Percentiles rank a stretch among this genome's conserved stretches.
phyloP scores from a whole-genome alignment of 2,888 invertebrate genomes.

The Eupithecia tripunctaria region DNA sequence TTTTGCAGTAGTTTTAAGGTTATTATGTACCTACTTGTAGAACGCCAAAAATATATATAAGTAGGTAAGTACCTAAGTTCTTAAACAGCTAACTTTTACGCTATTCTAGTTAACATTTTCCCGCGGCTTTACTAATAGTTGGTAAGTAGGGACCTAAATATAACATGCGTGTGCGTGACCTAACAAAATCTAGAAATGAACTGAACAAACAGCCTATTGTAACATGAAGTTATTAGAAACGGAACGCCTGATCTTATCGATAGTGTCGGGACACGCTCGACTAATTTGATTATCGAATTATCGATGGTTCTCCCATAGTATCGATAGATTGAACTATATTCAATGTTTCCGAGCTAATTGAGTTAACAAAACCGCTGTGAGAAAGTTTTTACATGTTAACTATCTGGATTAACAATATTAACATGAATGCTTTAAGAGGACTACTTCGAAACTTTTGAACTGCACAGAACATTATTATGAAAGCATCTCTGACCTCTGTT shows the following conservation, averaged over 20 bases:
- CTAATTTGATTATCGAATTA: slow-evolving; percentile 25
- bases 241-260: slow-evolving; percentile 56
- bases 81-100: no score
- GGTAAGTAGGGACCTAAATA: no score
- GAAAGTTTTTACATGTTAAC: slow-evolving; percentile 13
- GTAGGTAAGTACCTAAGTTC: no score
- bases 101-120: no score
- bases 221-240: slow-evolving; percentile 60
- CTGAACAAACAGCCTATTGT: slow-evolving; percentile 54
- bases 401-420: slow-evolving; percentile 6
- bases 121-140: no score
- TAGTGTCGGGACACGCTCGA: slow-evolving; percentile 32
- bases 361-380: slow-evolving; percentile 12
- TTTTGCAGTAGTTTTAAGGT: no score
- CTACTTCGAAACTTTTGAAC: background rate
- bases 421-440: no score
- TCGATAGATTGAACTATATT: slow-evolving; percentile 15
- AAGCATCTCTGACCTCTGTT: background rate
- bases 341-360: background rate
- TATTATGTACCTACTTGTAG: no score
- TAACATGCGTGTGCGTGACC: no score
- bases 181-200: slow-evolving; percentile 14
- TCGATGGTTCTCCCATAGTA: no score
- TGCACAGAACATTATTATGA: background rate
- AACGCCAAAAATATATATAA: no score